phyloP scores from a whole-genome alignment of 2,888 invertebrate species.

The Cerastoderma edule region DNA sequence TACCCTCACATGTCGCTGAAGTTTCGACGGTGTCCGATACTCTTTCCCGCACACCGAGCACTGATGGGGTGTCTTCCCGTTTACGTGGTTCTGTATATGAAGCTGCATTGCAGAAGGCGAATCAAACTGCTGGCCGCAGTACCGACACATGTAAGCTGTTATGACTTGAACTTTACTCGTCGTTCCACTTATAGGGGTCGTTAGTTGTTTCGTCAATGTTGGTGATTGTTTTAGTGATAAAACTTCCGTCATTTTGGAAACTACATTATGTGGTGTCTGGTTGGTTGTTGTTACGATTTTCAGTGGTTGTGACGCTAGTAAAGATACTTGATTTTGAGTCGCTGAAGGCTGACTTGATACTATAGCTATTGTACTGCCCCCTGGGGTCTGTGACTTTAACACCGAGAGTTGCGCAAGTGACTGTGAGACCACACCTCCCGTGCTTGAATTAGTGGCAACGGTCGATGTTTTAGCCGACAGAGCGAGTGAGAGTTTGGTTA shows the following conservation, averaged over 20 bases:
- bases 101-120: constrained; percentile 68
- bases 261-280: constrained; percentile 31
- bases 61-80: constrained; percentile 63
- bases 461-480: neutral
- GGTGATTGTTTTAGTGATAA: constrained; percentile 55
- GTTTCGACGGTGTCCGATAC: constrained; percentile 74
- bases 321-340: constrained; percentile 3
- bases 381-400: neutral
- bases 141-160: constrained; percentile 74
- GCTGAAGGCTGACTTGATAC: constrained; percentile 12
- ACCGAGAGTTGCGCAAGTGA: neutral
- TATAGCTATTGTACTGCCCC: constrained; percentile 2
- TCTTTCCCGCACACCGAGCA: constrained; percentile 75
- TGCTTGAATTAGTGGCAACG: constrained; percentile 5
- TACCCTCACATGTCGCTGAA: constrained; percentile 75
- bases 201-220: constrained; percentile 49
- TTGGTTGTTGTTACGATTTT: neutral
- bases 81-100: constrained; percentile 62
- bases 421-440: neutral
- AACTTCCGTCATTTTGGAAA: constrained; percentile 49
- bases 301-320: constrained; percentile 6
- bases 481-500: constrained; percentile 12
- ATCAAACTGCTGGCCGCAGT: constrained; percentile 74
- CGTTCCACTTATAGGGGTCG: constrained; percentile 32
- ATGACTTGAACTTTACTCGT: constrained; percentile 69